Evolutionary conservation across 2,888 invertebrate species (phyloP).

Genomic region (Encarsia formosa): DNA sequence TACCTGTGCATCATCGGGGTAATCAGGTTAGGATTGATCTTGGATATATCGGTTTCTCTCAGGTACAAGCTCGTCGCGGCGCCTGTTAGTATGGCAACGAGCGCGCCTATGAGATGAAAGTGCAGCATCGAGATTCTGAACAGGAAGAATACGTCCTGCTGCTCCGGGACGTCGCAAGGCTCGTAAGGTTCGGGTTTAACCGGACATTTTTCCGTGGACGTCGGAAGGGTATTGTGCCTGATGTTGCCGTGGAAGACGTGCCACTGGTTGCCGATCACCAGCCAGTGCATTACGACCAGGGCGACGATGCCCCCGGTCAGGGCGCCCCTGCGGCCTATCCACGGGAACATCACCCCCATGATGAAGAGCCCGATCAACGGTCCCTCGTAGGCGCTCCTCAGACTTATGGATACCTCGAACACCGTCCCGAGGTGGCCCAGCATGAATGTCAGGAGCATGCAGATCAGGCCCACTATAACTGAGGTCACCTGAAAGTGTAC

Average conservation of each 20-base stretch:
- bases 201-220: constrained; percentile 32
- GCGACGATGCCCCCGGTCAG: constrained; percentile 51
- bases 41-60: constrained; percentile 54
- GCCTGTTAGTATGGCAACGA: constrained; percentile 59
- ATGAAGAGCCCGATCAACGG: constrained; percentile 66
- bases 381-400: constrained; percentile 63
- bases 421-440: constrained; percentile 64
- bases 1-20: constrained; percentile 56
- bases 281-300: constrained; percentile 36
- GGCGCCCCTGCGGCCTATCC: constrained; percentile 56
- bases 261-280: constrained; percentile 41
- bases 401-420: constrained; percentile 62
- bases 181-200: not conserved
- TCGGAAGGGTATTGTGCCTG: constrained; percentile 30
- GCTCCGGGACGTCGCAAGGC: not conserved
- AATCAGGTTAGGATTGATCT: constrained; percentile 60
- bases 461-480: constrained; percentile 54
- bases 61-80: constrained; percentile 61
- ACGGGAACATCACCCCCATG: constrained; percentile 65
- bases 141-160: constrained; percentile 49
- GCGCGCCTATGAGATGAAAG: constrained; percentile 62
- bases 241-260: constrained; percentile 32
- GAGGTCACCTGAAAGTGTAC: constrained; percentile 50
- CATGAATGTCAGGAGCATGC: constrained; percentile 56
- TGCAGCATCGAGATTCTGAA: constrained; percentile 67